These are phyloP conservation scores for Macaria liturata DNA, from an alignment of 2,888 invertebrate species.

Conservation along the genomic window DNA sequence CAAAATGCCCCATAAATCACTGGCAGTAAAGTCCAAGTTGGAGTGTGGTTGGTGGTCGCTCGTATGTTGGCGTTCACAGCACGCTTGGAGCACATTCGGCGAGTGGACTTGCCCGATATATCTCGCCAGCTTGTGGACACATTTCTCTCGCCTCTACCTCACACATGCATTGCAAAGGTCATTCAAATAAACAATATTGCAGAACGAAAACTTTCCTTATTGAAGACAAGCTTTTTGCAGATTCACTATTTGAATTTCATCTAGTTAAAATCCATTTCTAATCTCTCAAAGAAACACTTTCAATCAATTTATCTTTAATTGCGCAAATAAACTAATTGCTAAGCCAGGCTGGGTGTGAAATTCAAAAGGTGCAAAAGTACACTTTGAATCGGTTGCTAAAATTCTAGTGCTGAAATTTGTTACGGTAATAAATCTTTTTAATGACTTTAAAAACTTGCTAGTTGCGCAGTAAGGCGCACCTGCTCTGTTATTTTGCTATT, in stretches of 20 bases:
- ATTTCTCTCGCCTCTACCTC: conserved; percentile 22
- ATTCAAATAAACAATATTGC: too few species aligned
- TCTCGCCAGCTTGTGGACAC: conserved; percentile 42
- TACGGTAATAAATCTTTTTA: conserved; percentile 36
- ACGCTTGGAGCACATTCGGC: conserved; percentile 36
- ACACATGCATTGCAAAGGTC: too few species aligned
- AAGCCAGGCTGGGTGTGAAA: neutral
- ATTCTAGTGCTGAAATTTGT: conserved; percentile 29
- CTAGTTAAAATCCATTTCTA: too few species aligned
- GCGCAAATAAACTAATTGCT: too few species aligned
- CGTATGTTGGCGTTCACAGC: conserved; percentile 2
- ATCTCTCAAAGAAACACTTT: too few species aligned
- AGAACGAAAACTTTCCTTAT: too few species aligned
- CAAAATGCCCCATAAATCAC: neutral
- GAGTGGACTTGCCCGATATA: conserved; percentile 49
- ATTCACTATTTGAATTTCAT: too few species aligned
- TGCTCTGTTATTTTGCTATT: conserved; percentile 30
- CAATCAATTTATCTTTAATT: too few species aligned
- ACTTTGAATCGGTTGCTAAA: conserved; percentile 15
- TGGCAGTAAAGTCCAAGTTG: neutral
- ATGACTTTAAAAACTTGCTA: conserved; percentile 36
- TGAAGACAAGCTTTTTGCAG: too few species aligned
- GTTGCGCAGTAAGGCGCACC: conserved; percentile 33
- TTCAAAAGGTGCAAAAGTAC: conserved; percentile 8
- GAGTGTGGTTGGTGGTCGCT: too few species aligned